Evolutionary conservation across 1,140 invertebrate species (phyloP), one percentile per base, ranked within the genome.

Genomic region (Aphelinus certus): DNA sequence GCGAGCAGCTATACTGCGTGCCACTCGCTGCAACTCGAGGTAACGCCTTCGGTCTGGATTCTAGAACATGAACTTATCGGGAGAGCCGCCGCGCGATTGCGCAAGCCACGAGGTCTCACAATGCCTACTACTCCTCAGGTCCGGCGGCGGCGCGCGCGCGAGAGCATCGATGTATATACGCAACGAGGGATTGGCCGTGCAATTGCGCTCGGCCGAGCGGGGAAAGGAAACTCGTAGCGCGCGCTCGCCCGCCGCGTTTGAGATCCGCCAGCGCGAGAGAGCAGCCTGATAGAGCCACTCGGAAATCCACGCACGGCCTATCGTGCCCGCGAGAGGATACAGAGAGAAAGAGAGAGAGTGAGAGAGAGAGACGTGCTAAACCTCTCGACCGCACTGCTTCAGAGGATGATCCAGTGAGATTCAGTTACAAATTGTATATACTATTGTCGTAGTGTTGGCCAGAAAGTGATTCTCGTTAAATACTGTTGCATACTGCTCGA

Each of bases 31-130:
- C 26, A 26, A 26, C 26, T 26, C 26, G 26, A 26, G 26, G 26
- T 26, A 85, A 85, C 84, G 83, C 83, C 84, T 85, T 82, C 83
- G 79, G 79, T 80, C 81, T 84, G 79, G 82, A 86, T 86, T 86
- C 84, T 85, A 83, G 81, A 84, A 84, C 83, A 85, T 86, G 84
- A 86, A 86, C 84, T 85, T 86, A 86, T 85, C 82, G 81, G 84
- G 84, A 84, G 81, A 80, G 78, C 79, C 76, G 81, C 83, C 81
- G 81, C 81, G 81, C 81, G 75, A 84, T 86, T 85, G 84, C 83
- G 84, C 84, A 86, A 86, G 68, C 82, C 26, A 26, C 26, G 72
- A 75, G 67, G 78, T 81, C 77, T 79, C 81, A 85, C 83, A 84
- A 84, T 83, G 79, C 81, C 79, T 84, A 79, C 80, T 71, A 26